Base-by-base conservation (phyloP, 92 coral and sea anemone species). In the Bergia puertoricense region DNA sequence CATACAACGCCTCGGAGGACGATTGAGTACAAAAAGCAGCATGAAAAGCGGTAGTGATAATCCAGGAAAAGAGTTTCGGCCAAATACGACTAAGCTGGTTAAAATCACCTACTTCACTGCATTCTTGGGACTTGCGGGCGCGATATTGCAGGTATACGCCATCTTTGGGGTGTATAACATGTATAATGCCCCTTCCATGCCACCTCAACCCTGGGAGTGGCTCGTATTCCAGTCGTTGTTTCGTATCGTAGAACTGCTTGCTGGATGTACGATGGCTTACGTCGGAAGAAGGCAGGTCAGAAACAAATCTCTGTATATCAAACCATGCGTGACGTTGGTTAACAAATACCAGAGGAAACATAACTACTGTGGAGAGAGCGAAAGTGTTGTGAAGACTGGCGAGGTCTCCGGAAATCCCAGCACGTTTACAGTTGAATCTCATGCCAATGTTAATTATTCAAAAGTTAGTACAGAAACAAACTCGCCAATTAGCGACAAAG, bases 191-290 rank as follows among this genome's bases (percentile, higher is more conserved):
- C 75, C 50, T 6, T 79, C 46, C 23, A 56, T 59, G 30, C 77
- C 36, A 37, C 98, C 98, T 16, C 40, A 90, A 15, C 98, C 98
- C 0, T 94, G 96, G 93, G 92, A 93, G 0, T 95, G 98, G 98
- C 23, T 93, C 36, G 85, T 76, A 11, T 93, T 93, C 75, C 95
- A 93, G 68, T 57, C 96, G 37, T 41, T 91, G 8, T 93, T 88
- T 81, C 98, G 98, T 46, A 48, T 83, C 7, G 96, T 95, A 6
- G 98, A 95, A 44, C 72, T 95, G 39, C 81, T 86, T 2, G 96
- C 96, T 38, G 93, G 90, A 8, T 88, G 96, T 9, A 95, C 98
- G 6, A 84, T 95, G 93, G 94, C 93, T 10, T 95, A 95, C 37
- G 98, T 95, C 44, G 84, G 94, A 80, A 93, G 93, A 67, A 91